Percentiles rank a stretch among this genome's conserved stretches.
These are phyloP conservation scores for Carposina sasakii DNA, from an alignment of 1,140 invertebrate species.

Conservation along the genomic window DNA sequence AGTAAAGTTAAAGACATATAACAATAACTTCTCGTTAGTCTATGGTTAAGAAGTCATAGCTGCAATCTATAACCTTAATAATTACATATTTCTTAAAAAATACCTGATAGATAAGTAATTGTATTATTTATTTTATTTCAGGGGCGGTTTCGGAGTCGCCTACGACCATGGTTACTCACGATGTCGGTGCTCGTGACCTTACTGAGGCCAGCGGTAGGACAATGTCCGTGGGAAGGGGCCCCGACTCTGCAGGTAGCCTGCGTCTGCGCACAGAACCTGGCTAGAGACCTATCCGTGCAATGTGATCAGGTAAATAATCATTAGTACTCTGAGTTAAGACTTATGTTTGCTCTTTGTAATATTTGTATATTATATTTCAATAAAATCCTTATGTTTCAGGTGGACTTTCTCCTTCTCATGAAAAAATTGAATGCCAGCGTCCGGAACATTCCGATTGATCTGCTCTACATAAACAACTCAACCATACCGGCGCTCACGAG, in stretches of 20 bases:
- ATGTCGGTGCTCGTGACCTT: conserved; percentile 27
- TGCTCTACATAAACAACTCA: conserved; percentile 92
- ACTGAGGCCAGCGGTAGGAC: conserved; percentile 56
- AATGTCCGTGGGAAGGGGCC: conserved; percentile 89
- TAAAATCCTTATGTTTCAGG: conserved; percentile 55
- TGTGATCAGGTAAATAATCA: conserved; percentile 80
- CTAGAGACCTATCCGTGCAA: conserved; percentile 87
- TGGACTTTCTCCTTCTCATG: conserved; percentile 83
- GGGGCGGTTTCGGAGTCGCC: conserved; percentile 19
- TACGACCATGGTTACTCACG: conserved; percentile 26
- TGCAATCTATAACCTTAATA: too few species aligned
- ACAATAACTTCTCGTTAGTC: too few species aligned
- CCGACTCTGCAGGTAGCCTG: conserved; percentile 86
- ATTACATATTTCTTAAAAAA: too few species aligned
- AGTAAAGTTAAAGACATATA: too few species aligned
- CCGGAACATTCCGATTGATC: conserved; percentile 79
- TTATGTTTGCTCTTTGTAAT: not conserved
- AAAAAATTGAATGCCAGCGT: conserved; percentile 81
- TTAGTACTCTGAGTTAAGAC: not conserved
- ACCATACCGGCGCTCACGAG: conserved; percentile 80
- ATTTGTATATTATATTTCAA: conserved; percentile 1
- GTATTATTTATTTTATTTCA: conserved; percentile 18
- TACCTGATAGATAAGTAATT: not conserved
- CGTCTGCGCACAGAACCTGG: conserved; percentile 89
- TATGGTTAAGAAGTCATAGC: too few species aligned